These are phyloP conservation scores for Macheiramphus alcinus DNA, from an alignment of 2,113 vertebrate genomes.

Conservation along the genomic window DNA sequence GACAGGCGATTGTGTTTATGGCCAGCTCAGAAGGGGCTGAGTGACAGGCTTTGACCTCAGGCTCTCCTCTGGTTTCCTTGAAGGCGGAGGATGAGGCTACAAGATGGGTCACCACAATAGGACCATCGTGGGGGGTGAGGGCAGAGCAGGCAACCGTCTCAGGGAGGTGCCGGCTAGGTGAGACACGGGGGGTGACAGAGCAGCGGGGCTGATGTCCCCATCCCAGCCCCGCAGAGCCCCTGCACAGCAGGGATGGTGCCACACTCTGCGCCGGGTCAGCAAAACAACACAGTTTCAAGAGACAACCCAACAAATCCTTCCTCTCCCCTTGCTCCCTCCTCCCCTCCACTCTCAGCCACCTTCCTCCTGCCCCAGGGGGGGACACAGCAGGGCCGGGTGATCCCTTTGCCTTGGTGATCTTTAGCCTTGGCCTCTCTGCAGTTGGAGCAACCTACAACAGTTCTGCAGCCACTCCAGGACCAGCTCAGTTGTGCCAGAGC, in stretches of 20 bases:
- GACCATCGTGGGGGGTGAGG: fast-evolving
- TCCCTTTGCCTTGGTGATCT: background rate
- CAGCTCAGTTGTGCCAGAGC: background rate
- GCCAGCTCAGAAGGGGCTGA: background rate
- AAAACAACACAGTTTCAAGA: background rate
- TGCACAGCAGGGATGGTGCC: background rate
- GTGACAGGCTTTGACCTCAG: background rate
- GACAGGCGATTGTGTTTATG: fast-evolving
- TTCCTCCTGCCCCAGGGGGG: background rate
- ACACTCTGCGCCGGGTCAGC: fast-evolving
- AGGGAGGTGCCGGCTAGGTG: background rate
- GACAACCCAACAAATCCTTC: background rate
- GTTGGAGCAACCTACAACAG: background rate
- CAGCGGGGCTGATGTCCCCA: background rate
- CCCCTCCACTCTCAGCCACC: background rate
- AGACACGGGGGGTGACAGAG: background rate
- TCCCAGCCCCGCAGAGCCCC: background rate
- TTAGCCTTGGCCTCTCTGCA: background rate
- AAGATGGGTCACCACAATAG: background rate
- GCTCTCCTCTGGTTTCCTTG: background rate
- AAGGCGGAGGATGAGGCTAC: background rate
- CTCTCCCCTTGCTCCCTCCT: background rate
- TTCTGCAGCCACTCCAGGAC: background rate
- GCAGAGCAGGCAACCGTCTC: background rate
- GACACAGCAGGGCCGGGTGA: background rate